phyloP scores from a whole-genome alignment of 1,140 invertebrate genomes.

The Portunus trituberculatus region DNA sequence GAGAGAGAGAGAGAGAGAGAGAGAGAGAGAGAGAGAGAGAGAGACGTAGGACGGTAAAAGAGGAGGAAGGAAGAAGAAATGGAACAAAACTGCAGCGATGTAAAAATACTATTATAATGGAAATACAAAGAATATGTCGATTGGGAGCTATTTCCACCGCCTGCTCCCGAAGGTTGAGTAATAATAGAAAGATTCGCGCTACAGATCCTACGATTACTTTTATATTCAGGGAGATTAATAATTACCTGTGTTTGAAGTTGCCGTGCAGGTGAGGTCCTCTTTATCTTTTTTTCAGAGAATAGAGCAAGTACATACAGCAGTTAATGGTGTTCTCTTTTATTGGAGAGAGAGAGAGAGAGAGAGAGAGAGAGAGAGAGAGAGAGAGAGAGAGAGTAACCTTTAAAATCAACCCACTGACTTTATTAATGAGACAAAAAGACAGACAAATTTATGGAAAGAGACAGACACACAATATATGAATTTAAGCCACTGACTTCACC shows the following conservation, averaged over 20 bases:
- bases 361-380: conserved; percentile 59
- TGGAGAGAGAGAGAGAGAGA: conserved; percentile 55
- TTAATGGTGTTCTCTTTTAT: conserved; percentile 25
- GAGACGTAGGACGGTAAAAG: too few relatives aligned
- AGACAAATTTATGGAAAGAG: neutral
- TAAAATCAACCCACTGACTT: neutral
- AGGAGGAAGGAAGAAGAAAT: neutral
- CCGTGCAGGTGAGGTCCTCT: neutral
- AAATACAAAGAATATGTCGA: neutral
- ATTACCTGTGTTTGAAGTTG: neutral
- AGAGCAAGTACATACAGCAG: neutral
- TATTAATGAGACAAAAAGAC: neutral
- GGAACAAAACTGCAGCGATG: neutral
- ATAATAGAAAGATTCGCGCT: neutral
- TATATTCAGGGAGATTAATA: neutral
- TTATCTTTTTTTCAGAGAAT: neutral
- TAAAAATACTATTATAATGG: neutral
- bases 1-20: neutral
- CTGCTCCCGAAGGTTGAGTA: neutral
- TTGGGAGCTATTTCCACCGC: neutral
- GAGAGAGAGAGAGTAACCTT: conserved; percentile 22
- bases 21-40: neutral
- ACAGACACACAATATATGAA: neutral
- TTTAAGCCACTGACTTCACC: neutral
- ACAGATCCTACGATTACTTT: neutral